Percentiles rank a stretch among this genome's conserved stretches.
Evolutionary conservation across 2,113 vertebrate genomes (phyloP).

Genomic region (Cyphomyrus discorhynchus): DNA sequence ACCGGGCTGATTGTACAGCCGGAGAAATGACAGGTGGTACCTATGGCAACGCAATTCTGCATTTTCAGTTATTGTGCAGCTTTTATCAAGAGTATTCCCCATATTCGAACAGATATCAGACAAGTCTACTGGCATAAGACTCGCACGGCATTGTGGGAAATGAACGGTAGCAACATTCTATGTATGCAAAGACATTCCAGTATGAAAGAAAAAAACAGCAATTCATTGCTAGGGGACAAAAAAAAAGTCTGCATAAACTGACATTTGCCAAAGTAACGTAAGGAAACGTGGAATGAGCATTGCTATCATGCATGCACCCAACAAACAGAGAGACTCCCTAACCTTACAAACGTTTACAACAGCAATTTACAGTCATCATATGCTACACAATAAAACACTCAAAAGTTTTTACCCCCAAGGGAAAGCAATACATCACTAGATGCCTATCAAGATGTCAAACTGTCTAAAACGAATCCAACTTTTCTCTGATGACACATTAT

Average conservation of each 20-base stretch:
- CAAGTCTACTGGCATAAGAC: background rate
- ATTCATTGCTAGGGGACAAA: background rate
- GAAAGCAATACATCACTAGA: background rate
- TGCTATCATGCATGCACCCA: no score
- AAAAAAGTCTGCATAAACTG: background rate
- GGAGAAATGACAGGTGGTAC: background rate
- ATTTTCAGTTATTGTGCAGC: background rate
- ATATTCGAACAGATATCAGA: background rate
- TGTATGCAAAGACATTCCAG: background rate
- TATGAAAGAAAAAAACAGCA: background rate
- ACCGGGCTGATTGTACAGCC: background rate
- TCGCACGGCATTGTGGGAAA: background rate
- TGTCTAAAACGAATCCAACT: background rate
- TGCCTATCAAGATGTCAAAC: background rate
- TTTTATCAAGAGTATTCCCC: background rate
- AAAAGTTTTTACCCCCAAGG: background rate
- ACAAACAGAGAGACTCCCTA: background rate
- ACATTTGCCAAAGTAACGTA: background rate
- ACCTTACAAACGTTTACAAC: background rate
- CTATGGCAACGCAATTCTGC: background rate
- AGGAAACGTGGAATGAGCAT: background rate
- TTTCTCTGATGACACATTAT: background rate
- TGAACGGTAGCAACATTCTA: background rate
- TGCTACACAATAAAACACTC: background rate
- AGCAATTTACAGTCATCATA: background rate